phyloP scores from a whole-genome alignment of 2,797 vertebrate species.

The Setipinna tenuifilis region DNA sequence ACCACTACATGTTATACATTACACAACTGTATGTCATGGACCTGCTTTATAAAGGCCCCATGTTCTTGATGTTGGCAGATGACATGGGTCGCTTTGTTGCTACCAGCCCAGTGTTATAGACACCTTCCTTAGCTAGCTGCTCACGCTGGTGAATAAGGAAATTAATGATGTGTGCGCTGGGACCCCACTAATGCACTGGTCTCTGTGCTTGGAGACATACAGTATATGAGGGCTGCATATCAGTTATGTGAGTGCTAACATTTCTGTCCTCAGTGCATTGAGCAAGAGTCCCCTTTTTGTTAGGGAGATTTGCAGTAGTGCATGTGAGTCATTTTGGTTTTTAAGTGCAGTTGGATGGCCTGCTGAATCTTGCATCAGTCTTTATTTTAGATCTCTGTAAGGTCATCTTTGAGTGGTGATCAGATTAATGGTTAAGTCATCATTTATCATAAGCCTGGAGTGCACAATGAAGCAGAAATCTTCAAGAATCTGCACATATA shows the following conservation, averaged over 20 bases:
- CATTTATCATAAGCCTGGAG: slow-evolving; percentile 9
- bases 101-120: slow-evolving; percentile 59
- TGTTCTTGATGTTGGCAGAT: neutral
- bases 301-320: slow-evolving; percentile 11
- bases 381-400: slow-evolving; percentile 24
- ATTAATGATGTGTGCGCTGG: slow-evolving; percentile 65
- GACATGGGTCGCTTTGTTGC: slow-evolving; percentile 56
- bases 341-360: neutral
- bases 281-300: neutral
- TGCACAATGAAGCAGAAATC: slow-evolving; percentile 24
- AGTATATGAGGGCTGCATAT: neutral
- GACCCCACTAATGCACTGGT: slow-evolving; percentile 10
- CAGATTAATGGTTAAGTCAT: slow-evolving; percentile 21
- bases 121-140: slow-evolving; percentile 62
- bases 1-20: neutral
- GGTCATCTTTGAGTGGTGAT: slow-evolving; percentile 26
- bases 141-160: slow-evolving; percentile 61
- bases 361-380: slow-evolving; percentile 15
- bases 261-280: neutral
- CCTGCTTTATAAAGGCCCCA: neutral
- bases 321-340: slow-evolving; percentile 13
- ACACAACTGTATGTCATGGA: neutral
- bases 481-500: slow-evolving; percentile 21
- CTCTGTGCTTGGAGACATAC: neutral
- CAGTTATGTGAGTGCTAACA: neutral